Percentiles rank a stretch among this genome's conserved stretches.
These are phyloP conservation scores for Sarcophaga caerulescens DNA, from an alignment of 2,888 invertebrate species.

Conservation along the genomic window DNA sequence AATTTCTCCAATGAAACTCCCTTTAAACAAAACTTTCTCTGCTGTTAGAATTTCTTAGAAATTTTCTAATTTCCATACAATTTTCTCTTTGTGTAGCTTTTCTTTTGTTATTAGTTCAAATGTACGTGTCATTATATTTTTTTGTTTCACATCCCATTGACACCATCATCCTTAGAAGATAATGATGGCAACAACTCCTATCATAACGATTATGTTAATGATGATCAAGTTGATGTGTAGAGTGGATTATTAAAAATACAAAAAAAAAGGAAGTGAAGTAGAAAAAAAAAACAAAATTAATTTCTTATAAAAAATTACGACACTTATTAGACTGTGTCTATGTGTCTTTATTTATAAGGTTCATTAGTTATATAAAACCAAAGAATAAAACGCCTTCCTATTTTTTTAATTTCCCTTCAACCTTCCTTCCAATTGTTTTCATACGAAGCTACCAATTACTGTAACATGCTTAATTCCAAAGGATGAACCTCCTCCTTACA, in stretches of 20 bases:
- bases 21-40: no score
- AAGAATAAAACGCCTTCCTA: neutral
- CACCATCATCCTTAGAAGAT: conserved; percentile 33
- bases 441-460: neutral
- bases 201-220: neutral
- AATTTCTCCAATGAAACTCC: no score
- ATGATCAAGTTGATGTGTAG: neutral
- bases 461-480: neutral
- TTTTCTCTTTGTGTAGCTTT: neutral
- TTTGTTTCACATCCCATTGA: conserved; percentile 42
- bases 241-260: conserved; percentile 47
- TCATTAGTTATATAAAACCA: conserved; percentile 73
- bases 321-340: conserved; percentile 68
- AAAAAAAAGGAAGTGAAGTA: neutral
- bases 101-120: neutral
- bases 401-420: neutral
- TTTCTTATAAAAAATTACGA: conserved; percentile 70
- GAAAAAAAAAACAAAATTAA: neutral
- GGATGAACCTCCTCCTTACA: no score
- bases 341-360: conserved; percentile 74
- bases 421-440: neutral
- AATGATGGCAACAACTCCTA: neutral
- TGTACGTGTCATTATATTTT: conserved; percentile 38
- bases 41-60: no score
- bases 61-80: neutral